These are phyloP conservation scores for Cynopterus brachyotis DNA, from an alignment of 2,113 vertebrate species.

Conservation along the genomic window DNA sequence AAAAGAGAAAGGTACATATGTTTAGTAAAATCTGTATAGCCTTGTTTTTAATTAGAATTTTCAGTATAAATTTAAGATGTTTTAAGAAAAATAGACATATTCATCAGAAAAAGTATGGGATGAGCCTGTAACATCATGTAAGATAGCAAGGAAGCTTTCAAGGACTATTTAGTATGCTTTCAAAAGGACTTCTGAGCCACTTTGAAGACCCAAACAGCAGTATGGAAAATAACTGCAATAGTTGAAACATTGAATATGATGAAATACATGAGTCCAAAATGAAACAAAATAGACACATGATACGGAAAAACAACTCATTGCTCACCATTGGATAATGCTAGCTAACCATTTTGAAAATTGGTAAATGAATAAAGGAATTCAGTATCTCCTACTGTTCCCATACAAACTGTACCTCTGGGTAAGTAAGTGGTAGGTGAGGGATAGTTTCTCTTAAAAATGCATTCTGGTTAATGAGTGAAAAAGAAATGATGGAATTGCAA, in stretches of 20 bases:
- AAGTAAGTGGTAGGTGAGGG: neutral
- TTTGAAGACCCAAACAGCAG: neutral
- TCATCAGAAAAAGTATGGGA: neutral
- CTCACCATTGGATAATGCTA: neutral
- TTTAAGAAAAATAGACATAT: neutral
- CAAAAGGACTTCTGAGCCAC: neutral
- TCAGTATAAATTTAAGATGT: neutral
- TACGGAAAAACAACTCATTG: neutral
- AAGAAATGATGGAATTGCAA: neutral
- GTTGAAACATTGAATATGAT: neutral
- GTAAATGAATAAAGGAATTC: neutral
- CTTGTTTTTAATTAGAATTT: neutral
- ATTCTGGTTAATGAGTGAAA: conserved; percentile 1
- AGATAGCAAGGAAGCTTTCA: neutral
- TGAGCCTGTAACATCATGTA: neutral
- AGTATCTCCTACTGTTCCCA: neutral
- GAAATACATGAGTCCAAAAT: neutral
- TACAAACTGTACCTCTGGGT: neutral
- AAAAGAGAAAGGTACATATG: neutral
- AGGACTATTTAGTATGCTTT: neutral
- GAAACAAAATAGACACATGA: neutral
- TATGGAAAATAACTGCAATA: neutral
- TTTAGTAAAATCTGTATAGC: neutral
- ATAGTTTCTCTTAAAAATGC: neutral
- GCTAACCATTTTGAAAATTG: neutral